Base-by-base conservation (phyloP, 1,140 invertebrate species). In the Nasonia longicornis region DNA sequence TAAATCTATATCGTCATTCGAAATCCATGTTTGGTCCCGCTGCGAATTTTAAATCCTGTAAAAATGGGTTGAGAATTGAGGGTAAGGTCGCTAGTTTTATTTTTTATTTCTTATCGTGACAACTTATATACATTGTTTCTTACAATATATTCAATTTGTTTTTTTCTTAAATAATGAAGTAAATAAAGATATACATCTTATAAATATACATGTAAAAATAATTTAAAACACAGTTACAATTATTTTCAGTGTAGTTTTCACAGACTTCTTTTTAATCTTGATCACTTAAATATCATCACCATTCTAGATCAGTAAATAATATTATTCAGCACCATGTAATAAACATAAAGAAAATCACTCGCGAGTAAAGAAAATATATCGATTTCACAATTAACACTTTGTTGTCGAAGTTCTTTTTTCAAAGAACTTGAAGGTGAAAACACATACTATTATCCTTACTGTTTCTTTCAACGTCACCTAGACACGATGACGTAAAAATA, bases 121-220 rank as follows among this genome's bases (percentile, higher is more conserved):
- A 66, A 35, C 48, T 6, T 10, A 42, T 73, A 73, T 35, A 73
- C 14, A 52, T 66, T 48, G 71, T 58, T 48, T 48, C 14, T n/a
- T 64, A 72, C 10, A 79, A 35, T 75, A 69, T 29, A 80, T 67
- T 75, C n/a, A 6, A 69, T 63, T 16, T 26, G 29, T 29, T 7
- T 20, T 80, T 7, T 2, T 75, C 22, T 71, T 58, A 81, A 76
- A 58, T 81, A 76, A 26, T 52, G 29, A 42, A 73, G 26, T 79
- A 58, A 26, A 26, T 26, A 26, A 26, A 42, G 4, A 20, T 35
- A 35, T 35, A 58, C 3, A 58, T 58, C 16, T 58, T 22, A 63
- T 58, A 31, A 31, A 77, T 20, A 69, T 84, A 85, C 67, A 84
- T 73, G 85, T 84, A 63, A 86, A 84, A 86, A 85, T 78, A 16